Conservation (phyloP, 2,797 vertebrate species). For the Lutjanus argentimaculatus region DNA sequence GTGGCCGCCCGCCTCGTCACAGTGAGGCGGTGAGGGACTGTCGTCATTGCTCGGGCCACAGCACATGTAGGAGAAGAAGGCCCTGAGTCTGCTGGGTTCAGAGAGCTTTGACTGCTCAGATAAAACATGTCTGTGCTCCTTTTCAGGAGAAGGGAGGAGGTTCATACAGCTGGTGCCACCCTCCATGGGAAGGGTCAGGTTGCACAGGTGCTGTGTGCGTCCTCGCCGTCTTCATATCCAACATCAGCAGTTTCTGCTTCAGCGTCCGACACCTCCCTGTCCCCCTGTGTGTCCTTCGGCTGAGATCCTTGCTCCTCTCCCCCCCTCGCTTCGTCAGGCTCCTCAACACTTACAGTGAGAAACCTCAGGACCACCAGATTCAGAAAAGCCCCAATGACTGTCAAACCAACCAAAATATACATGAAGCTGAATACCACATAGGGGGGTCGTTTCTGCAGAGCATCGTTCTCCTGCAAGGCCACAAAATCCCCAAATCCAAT, state of each 20-base stretch:
- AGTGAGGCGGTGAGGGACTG: conserved; percentile 58
- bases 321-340: conserved; percentile 65
- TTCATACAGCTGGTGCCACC: conserved; percentile 85
- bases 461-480: conserved; percentile 90
- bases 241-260: conserved; percentile 21
- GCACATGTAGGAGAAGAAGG: conserved; percentile 84
- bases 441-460: conserved; percentile 87
- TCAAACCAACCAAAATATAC: conserved; percentile 93
- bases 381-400: conserved; percentile 91
- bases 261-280: conserved; percentile 20
- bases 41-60: conserved; percentile 73
- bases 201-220: conserved; percentile 68
- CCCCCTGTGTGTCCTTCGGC: conserved; percentile 57
- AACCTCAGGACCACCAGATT: conserved; percentile 93
- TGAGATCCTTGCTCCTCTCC: conserved; percentile 12
- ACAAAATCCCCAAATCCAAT: conserved; percentile 95
- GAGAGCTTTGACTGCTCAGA: conserved; percentile 18
- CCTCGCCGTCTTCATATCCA: conserved; percentile 54
- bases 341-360: conserved; percentile 87
- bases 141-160: conserved; percentile 81
- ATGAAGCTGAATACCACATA: conserved; percentile 93
- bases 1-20: conserved; percentile 80
- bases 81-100: conserved; percentile 70
- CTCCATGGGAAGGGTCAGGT: conserved; percentile 84
- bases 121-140: conserved; percentile 66